These are phyloP conservation scores for Augochlora pura DNA, from an alignment of 1,140 invertebrate species.

Conservation along the genomic window DNA sequence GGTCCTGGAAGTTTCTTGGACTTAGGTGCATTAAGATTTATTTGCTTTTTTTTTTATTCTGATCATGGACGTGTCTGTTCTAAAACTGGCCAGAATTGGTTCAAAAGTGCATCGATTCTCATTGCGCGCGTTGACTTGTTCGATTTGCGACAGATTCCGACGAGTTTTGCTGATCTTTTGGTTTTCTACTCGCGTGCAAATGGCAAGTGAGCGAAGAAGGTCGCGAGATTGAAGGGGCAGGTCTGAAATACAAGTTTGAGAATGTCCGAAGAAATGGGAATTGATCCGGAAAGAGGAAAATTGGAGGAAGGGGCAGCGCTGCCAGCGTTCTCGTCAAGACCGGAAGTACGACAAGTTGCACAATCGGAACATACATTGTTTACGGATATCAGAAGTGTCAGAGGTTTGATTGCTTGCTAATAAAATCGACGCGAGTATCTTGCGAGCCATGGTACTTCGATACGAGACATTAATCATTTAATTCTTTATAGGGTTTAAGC, in stretches of 20 bases:
- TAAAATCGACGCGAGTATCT: neutral
- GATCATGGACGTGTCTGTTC: too few species aligned
- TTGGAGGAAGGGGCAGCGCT: neutral
- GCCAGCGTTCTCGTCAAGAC: slow-evolving; percentile 9
- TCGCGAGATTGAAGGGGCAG: neutral
- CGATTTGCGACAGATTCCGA: too few species aligned
- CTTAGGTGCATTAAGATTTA: too few species aligned
- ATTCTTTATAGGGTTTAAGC: too few species aligned
- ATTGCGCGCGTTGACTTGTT: too few species aligned
- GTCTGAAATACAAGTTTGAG: neutral
- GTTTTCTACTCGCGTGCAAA: too few species aligned
- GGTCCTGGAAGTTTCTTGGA: too few species aligned
- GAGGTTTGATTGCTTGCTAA: slow-evolving; percentile 23
- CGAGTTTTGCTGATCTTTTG: too few species aligned
- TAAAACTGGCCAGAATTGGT: too few species aligned
- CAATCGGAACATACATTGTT: slow-evolving; percentile 44
- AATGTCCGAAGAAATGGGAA: neutral
- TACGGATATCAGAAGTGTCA: slow-evolving; percentile 29
- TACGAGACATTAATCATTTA: too few species aligned
- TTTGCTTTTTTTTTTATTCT: too few species aligned
- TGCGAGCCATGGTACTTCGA: neutral
- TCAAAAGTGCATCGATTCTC: too few species aligned
- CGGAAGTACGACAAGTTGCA: slow-evolving; percentile 46
- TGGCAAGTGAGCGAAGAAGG: neutral
- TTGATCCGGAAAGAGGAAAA: slow-evolving; percentile 9